Evolutionary conservation across 1,140 invertebrate species (phyloP), one percentile per base, ranked within the genome.

Genomic region (Proales similis): DNA sequence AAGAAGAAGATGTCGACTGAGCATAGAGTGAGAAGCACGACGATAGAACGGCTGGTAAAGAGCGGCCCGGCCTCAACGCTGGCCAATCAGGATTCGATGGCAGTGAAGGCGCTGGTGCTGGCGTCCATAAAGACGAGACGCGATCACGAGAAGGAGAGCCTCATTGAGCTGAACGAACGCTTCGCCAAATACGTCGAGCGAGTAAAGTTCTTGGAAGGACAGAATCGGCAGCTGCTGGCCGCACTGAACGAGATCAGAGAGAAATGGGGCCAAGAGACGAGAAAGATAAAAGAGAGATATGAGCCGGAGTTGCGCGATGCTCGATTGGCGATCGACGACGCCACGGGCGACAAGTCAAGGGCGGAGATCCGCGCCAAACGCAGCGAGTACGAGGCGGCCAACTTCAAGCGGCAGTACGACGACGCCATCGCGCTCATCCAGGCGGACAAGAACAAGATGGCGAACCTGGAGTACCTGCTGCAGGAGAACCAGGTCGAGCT

Each of bases 111-210:
- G 11, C 12, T 38, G 1, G 61, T 47, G 27, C 32, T 38, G 0
- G 27, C 12, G n/a, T 46, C 33, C 22, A 42, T 63, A 12, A 38
- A 47, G 29, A 17, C 49, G 26, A 45, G 53, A 24, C 33, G 48
- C 17, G 48, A 49, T 29, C 33, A 51, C 20, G 62, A 63, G 14
- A 63, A 63, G 26, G 26, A 49, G 46, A 32, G 24, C n/a, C 24
- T 63, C 14, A 26, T 22, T 27, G 26, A 51, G 14, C 32, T 63
- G 11, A 63, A 63, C 19, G 39, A 63, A 26, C 33, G 62, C 6
- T 63, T 63, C 36, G 32, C 62, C 7, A 26, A 36, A n/a, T 63
- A 63, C 45, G 32, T 63, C 11, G 47, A 63, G 7, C 62, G 62
- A n/a, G 62, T 63, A n/a, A 49, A 51, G 46, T 63, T 39, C 26